Conservation (phyloP, 2,888 invertebrate genomes). For the Nephrotoma appendiculata region DNA sequence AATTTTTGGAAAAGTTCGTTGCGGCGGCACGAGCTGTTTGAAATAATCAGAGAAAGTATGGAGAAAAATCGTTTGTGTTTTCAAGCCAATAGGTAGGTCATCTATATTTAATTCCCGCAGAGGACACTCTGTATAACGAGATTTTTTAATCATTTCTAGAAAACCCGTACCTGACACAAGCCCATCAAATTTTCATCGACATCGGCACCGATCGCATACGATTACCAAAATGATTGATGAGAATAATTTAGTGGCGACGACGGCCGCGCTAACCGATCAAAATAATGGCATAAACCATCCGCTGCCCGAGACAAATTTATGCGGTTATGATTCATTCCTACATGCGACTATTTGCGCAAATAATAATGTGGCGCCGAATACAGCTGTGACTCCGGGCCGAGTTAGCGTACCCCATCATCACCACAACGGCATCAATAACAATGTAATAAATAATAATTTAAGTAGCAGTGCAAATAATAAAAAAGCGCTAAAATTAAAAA, state of each 20-base stretch:
- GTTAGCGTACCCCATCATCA: slow-evolving; percentile 7
- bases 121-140: background rate
- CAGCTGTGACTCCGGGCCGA: background rate
- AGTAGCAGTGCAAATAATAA: background rate
- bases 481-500: background rate
- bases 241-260: slow-evolving; percentile 7
- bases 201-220: slow-evolving; percentile 32
- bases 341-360: slow-evolving; percentile 42
- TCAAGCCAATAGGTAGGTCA: slow-evolving; percentile 57
- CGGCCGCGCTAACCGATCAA: background rate
- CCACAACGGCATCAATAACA: slow-evolving; percentile 6
- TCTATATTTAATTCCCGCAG: background rate
- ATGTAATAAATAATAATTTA: background rate
- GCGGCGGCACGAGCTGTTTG: slow-evolving; percentile 67
- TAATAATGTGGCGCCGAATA: background rate
- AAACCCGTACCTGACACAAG: slow-evolving; percentile 36
- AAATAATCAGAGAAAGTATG: slow-evolving; percentile 83
- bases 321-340: slow-evolving; percentile 44
- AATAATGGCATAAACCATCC: background rate
- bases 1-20: slow-evolving; percentile 53
- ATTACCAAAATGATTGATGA: slow-evolving; percentile 27
- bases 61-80: slow-evolving; percentile 78
- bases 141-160: background rate
- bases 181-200: slow-evolving; percentile 25
- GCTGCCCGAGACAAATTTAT: slow-evolving; percentile 25